These are phyloP conservation scores for Calliphora vicina DNA, from an alignment of 1,140 invertebrate species.

Conservation along the genomic window DNA sequence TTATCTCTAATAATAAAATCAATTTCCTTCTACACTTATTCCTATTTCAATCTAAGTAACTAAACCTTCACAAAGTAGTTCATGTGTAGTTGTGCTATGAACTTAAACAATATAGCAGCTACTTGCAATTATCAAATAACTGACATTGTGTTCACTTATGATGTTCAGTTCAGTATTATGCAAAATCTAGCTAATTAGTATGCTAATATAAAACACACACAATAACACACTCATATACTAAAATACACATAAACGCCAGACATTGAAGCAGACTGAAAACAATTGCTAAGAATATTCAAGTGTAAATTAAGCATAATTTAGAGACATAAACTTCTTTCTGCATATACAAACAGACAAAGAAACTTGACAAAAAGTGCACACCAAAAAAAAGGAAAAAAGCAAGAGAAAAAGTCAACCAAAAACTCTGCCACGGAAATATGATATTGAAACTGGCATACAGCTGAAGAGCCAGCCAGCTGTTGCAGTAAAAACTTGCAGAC, in stretches of 20 bases:
- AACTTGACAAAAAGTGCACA: neutral
- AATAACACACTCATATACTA: neutral
- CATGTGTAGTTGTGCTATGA: neutral
- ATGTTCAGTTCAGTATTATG: neutral
- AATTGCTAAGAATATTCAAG: conserved; percentile 22
- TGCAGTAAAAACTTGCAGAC: neutral
- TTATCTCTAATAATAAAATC: no score
- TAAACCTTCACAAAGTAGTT: no score
- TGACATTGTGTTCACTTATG: neutral
- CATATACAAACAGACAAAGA: neutral
- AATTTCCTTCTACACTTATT: no score
- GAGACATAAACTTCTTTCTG: neutral
- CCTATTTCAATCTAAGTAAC: no score
- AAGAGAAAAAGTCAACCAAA: neutral
- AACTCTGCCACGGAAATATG: conserved; percentile 18
- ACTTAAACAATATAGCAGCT: neutral
- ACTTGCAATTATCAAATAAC: neutral
- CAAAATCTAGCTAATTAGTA: conserved; percentile 17
- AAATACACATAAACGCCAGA: neutral
- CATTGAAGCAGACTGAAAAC: neutral
- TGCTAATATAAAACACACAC: neutral
- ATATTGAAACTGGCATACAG: neutral
- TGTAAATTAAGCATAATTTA: conserved; percentile 27
- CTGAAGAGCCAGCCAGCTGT: neutral
- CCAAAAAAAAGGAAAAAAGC: neutral